Base-by-base conservation (phyloP, 2,888 invertebrate genomes). In the Eupithecia abbreviata region DNA sequence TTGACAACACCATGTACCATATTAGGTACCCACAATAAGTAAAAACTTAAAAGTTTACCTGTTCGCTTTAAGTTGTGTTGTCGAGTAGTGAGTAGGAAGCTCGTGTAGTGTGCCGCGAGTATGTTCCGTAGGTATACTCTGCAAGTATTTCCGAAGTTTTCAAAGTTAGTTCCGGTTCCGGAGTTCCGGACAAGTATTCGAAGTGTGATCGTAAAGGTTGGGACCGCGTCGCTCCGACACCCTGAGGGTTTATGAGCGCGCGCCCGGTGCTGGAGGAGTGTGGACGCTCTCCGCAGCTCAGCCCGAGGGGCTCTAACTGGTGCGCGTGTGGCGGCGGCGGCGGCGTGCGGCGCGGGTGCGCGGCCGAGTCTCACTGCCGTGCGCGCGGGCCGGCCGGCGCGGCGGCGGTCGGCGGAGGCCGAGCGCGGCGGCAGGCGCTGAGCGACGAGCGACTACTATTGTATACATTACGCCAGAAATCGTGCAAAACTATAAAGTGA, bases 181-280 rank as follows among this genome's bases (percentile, higher is more conserved):
- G 9, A 2, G 69, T 47, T n/a, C n/a, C 18, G 55, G 42, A 30
- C 12, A 43, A 70, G 68, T 49, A 47, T 55, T 55, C 4, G 9
- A 58, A 58, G 3, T 71, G 45, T 75, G 49, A 66, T 62, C 58
- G 58, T 18, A 18, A 18, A 9, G 73, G 74, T 69, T n/a, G 67
- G 68, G 51, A 51, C 68, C 77, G 78, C 80, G 71, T 76, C 77
- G 58, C 58, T 58, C 9, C 65, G 73, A 71, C 81, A 80, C 81
- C 81, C 81, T 75, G 18, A 76, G 78, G 81, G 81, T 76, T 79
- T 81, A 78, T 76, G 74, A 51, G 71, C 62, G 43, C 76, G 74
- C 81, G 77, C 69, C 77, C 15, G 51, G 51, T 51, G 15, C 51
- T 51, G 6, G 15, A 51, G 10, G 12, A 12, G 6, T 15, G 51